These are phyloP conservation scores for Papilio machaon DNA, from an alignment of 1,140 invertebrate genomes.

Conservation along the genomic window DNA sequence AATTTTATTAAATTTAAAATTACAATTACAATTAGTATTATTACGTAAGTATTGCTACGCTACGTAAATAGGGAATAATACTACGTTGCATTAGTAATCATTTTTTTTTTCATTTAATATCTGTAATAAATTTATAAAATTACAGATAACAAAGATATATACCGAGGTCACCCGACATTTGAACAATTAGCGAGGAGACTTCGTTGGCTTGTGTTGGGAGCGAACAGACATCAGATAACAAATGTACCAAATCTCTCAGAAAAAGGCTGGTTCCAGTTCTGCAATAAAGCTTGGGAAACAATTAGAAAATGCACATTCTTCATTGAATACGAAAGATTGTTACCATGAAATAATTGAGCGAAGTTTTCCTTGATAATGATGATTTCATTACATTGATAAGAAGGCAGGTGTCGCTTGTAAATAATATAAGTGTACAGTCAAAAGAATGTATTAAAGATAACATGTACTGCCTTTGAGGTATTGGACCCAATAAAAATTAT, in stretches of 20 bases:
- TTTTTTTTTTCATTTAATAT: too few relatives aligned
- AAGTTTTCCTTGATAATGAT: neutral
- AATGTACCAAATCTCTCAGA: conserved; percentile 85
- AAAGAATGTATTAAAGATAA: conserved; percentile 42
- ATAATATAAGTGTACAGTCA: conserved; percentile 46
- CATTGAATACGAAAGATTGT: conserved; percentile 90
- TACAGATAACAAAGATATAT: conserved; percentile 80
- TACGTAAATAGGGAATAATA: too few relatives aligned
- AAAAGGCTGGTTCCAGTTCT: conserved; percentile 90
- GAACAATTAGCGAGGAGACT: conserved; percentile 85
- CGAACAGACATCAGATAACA: conserved; percentile 85
- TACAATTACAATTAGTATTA: too few relatives aligned
- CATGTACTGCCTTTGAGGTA: conserved; percentile 36
- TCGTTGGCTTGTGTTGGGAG: conserved; percentile 86
- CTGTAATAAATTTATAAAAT: conserved; percentile 31
- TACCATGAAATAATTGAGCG: conserved; percentile 80
- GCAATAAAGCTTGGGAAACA: conserved; percentile 90
- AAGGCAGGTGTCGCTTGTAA: conserved; percentile 47
- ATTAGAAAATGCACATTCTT: conserved; percentile 92
- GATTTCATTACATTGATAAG: conserved; percentile 40
- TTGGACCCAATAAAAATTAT: conserved; percentile 55
- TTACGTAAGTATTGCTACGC: too few relatives aligned
- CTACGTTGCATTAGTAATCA: too few relatives aligned
- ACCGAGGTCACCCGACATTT: conserved; percentile 86
- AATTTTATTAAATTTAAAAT: too few relatives aligned